Base-by-base conservation (phyloP, 2,797 vertebrate species). In the Menidia menidia region DNA sequence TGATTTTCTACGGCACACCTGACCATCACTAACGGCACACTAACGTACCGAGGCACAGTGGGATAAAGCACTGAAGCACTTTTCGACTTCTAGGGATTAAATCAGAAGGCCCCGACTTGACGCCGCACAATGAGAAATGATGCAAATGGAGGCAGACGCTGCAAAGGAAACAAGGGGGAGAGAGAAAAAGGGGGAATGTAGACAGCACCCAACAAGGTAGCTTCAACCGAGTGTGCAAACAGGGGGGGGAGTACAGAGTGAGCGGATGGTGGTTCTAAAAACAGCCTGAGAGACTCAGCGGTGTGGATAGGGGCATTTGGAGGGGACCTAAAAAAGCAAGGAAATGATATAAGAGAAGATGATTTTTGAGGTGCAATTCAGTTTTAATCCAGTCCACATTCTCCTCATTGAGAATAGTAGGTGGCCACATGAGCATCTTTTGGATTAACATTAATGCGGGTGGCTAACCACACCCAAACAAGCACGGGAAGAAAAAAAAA, bases 111-210 rank as follows among this genome's bases (percentile, higher is more conserved):
- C 25, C 85, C 18, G 33, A 55, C 77, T 71, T 87, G 86, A 88
- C 78, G 73, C 56, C 2, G 19, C 72, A 67, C 67, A 68, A 44
- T 30, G 18, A 71, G 33, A 71, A 80, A 45, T 82, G 89, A 91
- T 84, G 84, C 75, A 90, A 89, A 93, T 86, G 66, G 71, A 88
- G 75, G 79, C 66, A 68, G 90, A 86, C 85, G 73, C 75, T 56
- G 86, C 73, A 84, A 89, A 88, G 75, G 70, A 77, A 54, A 68
- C 12, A 14, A 60, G 51, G 25, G 56, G 64, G 19, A 43, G 32
- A 59, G 42, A 42, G 25, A 48, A 54, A 30, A 73, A 43, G 33
- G 14, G 33, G 35, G 41, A 19, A 51, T 42, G 39, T 56, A 75
- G 66, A 60, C 11, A 0, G 43, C 2, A 2, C 55, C 50, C 53